Percentiles rank a stretch among this genome's conserved stretches.
Conservation (phyloP, 2,113 vertebrate species). For the Glaucidium brasilianum region DNA sequence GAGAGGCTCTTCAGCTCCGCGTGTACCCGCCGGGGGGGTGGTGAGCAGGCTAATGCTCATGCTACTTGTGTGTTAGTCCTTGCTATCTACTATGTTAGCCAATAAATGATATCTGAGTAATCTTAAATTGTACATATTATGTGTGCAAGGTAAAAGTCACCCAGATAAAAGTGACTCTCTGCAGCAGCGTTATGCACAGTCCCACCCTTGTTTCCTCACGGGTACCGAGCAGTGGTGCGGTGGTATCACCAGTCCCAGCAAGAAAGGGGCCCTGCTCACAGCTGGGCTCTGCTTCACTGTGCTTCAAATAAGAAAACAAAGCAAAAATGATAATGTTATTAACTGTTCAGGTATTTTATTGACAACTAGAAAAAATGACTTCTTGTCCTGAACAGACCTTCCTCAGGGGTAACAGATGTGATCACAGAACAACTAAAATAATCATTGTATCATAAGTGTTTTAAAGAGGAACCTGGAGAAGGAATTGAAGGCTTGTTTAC, state of each 20-base stretch:
- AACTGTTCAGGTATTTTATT: neutral
- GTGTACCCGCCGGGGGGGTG: accelerated
- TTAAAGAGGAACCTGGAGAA: neutral
- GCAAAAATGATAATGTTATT: neutral
- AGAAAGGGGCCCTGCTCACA: neutral
- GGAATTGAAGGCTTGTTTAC: neutral
- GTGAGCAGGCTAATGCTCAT: neutral
- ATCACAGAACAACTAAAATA: neutral
- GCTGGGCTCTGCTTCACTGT: neutral
- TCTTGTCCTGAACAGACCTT: neutral
- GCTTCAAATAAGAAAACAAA: neutral
- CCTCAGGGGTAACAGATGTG: neutral
- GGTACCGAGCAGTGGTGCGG: neutral
- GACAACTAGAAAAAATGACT: neutral
- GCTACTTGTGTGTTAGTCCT: neutral
- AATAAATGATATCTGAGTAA: neutral
- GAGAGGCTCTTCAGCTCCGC: neutral
- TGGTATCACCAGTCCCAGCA: neutral
- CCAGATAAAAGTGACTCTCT: neutral
- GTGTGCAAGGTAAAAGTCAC: neutral
- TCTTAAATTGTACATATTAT: neutral
- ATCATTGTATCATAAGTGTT: neutral
- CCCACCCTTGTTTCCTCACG: neutral
- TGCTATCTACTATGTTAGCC: neutral
- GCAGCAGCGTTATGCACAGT: neutral